Percentiles rank a stretch among this genome's conserved stretches.
These are phyloP conservation scores for Thalpophila matura DNA, from an alignment of 2,888 invertebrate species.

Conservation along the genomic window DNA sequence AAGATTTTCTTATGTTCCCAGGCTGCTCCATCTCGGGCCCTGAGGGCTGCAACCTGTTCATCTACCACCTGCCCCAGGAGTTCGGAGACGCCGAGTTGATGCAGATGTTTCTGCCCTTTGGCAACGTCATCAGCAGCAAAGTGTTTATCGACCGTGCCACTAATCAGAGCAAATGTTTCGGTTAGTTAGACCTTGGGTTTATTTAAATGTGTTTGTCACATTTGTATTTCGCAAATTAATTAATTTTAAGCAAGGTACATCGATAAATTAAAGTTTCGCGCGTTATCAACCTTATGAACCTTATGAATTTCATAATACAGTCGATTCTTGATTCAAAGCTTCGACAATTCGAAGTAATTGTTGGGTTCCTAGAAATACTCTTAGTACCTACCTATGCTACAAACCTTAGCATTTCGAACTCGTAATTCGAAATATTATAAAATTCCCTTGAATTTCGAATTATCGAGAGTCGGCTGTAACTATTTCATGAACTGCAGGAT, in stretches of 20 bases:
- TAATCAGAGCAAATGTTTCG: constrained; percentile 99
- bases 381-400: no score
- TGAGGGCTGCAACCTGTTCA: constrained; percentile 99
- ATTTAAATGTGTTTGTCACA: not conserved
- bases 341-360: no score
- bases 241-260: no score
- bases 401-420: no score
- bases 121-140: constrained; percentile 99
- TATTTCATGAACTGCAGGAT: not conserved
- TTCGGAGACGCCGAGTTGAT: constrained; percentile 99
- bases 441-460: no score
- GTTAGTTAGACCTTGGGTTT: constrained; percentile 91
- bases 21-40: constrained; percentile 99
- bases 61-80: constrained; percentile 99
- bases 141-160: constrained; percentile 99
- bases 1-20: constrained; percentile 94
- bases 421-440: no score
- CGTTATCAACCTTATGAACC: not conserved
- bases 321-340: no score
- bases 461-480: no score
- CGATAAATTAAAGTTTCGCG: not conserved
- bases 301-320: no score
- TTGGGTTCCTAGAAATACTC: no score
- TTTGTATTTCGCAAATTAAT: not conserved
- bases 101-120: constrained; percentile 99